Evolutionary conservation across 2,113 vertebrate species (phyloP).

Genomic region (Cettia cetti): DNA sequence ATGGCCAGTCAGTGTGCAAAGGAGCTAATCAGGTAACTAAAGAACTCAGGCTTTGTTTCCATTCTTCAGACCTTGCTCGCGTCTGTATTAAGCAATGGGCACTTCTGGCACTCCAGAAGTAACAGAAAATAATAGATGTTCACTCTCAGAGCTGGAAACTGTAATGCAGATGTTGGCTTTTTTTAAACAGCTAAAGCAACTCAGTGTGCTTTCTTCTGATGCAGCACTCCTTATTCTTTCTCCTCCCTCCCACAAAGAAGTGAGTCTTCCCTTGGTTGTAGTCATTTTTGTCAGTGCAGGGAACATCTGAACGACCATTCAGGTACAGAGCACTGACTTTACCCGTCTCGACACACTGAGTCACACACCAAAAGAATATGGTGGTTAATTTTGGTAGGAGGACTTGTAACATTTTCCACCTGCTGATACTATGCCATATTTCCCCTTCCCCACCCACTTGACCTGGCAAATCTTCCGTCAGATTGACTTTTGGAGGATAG

Average conservation of each 20-base stretch:
- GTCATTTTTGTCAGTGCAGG: conserved; percentile 3
- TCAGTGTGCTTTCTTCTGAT: background rate
- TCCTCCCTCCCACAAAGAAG: background rate
- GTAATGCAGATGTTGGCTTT: background rate
- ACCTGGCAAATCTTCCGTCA: conserved; percentile 37
- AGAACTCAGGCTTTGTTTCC: background rate
- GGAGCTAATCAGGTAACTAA: background rate
- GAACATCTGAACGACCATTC: conserved; percentile 31
- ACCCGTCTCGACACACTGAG: conserved; percentile 24
- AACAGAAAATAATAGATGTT: background rate
- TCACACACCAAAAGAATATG: conserved; percentile 52
- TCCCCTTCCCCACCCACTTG: conserved; percentile 56
- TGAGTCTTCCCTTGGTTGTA: conserved; percentile 20
- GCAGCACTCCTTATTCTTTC: background rate
- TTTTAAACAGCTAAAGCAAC: background rate
- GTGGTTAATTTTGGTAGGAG: conserved; percentile 62
- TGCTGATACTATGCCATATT: conserved; percentile 49
- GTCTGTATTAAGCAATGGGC: background rate
- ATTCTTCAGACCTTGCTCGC: background rate
- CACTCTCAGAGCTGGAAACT: background rate
- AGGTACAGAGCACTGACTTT: conserved; percentile 23
- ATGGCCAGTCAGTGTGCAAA: background rate
- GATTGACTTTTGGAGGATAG: background rate
- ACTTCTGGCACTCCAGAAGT: background rate
- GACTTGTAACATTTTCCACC: conserved; percentile 64